These are phyloP conservation scores for Acanthisitta chloris DNA, from an alignment of 2,113 vertebrate genomes.

Conservation along the genomic window DNA sequence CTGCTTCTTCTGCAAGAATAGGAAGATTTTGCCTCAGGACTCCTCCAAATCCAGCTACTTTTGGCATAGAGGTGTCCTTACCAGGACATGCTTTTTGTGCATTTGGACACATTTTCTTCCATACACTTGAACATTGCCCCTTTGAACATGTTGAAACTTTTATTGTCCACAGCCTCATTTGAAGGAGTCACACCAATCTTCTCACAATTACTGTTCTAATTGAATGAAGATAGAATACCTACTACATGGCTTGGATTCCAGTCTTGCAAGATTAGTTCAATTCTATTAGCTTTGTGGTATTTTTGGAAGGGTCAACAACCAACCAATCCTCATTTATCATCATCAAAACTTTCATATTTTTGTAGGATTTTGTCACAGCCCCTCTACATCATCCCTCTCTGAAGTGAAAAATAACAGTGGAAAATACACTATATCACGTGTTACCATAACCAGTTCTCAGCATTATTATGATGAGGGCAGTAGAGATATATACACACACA, in stretches of 20 bases:
- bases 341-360: background rate
- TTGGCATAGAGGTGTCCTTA: background rate
- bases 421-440: background rate
- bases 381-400: rapidly evolving
- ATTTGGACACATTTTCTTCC: background rate
- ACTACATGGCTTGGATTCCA: background rate
- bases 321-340: background rate
- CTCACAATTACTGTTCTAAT: background rate
- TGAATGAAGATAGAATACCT: background rate
- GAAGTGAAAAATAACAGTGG: background rate
- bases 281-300: background rate
- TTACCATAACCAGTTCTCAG: background rate
- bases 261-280: background rate
- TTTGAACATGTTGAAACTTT: background rate
- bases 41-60: background rate
- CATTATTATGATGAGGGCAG: background rate
- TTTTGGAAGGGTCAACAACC: background rate
- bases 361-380: rapidly evolving
- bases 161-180: background rate
- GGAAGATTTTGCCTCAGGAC: background rate
- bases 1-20: background rate
- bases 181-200: background rate
- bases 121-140: rapidly evolving
- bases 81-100: background rate
- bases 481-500: background rate